Percentiles rank a stretch among this genome's conserved stretches.
Conservation (phyloP, 2,797 vertebrate genomes). For the Acanthiza pusilla region DNA sequence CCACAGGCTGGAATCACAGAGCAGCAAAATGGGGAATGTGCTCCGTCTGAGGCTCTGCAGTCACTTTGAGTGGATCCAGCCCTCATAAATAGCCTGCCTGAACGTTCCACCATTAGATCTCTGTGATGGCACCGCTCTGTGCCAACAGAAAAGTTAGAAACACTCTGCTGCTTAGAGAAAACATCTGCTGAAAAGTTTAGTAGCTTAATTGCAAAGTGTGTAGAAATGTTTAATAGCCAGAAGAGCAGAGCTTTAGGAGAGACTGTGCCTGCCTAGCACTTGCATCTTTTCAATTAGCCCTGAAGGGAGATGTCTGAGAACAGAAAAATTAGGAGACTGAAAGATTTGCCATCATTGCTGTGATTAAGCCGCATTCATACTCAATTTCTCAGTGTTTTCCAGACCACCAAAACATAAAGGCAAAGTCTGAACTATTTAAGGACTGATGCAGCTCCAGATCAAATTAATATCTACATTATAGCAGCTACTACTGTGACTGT, state of each 20-base stretch:
- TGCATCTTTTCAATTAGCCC: conserved; percentile 27
- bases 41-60: background rate
- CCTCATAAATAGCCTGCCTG: background rate
- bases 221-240: background rate
- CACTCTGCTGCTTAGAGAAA: conserved; percentile 9
- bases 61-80: background rate
- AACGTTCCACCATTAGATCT: background rate
- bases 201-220: background rate
- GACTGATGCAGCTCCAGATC: conserved; percentile 58
- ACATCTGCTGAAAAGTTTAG: conserved; percentile 34
- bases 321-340: background rate
- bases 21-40: background rate
- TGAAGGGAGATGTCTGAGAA: background rate
- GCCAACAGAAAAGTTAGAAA: conserved; percentile 11
- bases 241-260: background rate
- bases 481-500: conserved; percentile 55
- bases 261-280: background rate
- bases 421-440: conserved; percentile 53
- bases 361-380: conserved; percentile 35
- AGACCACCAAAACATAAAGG: conserved; percentile 38
- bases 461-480: conserved; percentile 61
- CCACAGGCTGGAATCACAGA: background rate
- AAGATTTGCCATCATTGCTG: conserved; percentile 24
- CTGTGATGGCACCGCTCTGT: background rate
- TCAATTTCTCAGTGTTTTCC: conserved; percentile 52